Percentiles rank a stretch among this genome's conserved stretches.
Evolutionary conservation across 2,888 invertebrate species (phyloP).

Genomic region (Epsilonema sp.): DNA sequence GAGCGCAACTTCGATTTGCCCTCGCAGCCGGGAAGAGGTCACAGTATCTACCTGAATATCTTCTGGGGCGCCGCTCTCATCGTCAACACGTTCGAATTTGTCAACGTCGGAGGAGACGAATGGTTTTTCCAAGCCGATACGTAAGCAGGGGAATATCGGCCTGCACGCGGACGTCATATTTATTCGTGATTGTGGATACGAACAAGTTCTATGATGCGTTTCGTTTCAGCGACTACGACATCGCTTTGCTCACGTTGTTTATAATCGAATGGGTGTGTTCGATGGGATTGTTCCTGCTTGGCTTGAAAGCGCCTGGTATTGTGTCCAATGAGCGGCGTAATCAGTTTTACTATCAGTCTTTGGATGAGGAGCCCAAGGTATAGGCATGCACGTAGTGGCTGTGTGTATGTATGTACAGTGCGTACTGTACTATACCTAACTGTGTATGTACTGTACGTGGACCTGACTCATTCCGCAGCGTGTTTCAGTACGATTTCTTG

Average conservation of each 20-base stretch:
- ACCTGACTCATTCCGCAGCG: background rate
- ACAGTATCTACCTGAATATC: conserved; percentile 8
- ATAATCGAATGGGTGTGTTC: conserved; percentile 1
- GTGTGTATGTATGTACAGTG: too few relatives aligned
- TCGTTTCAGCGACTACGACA: background rate
- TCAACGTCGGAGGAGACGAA: conserved; percentile 3
- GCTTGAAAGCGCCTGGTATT: conserved; percentile 10
- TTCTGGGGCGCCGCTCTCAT: conserved; percentile 9
- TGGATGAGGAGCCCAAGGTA: conserved; percentile 1
- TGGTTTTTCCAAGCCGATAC: conserved; percentile 6
- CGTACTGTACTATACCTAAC: too few relatives aligned
- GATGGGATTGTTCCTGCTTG: conserved; percentile 8
- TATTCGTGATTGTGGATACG: background rate
- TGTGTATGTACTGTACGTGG: too few relatives aligned
- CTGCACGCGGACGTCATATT: too few relatives aligned
- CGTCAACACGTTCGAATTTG: conserved; percentile 7
- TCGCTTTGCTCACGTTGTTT: conserved; percentile 3
- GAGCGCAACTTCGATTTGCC: conserved; percentile 11
- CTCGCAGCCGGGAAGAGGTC: conserved; percentile 6
- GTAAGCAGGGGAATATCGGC: too few relatives aligned
- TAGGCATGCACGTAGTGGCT: too few relatives aligned
- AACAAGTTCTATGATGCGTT: background rate
- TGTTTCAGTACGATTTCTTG: background rate
- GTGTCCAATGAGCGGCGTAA: conserved; percentile 2
- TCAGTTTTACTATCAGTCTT: conserved; percentile 6